Base-by-base conservation (phyloP, 2,888 invertebrate genomes). In the Caenorhabditis afra region DNA sequence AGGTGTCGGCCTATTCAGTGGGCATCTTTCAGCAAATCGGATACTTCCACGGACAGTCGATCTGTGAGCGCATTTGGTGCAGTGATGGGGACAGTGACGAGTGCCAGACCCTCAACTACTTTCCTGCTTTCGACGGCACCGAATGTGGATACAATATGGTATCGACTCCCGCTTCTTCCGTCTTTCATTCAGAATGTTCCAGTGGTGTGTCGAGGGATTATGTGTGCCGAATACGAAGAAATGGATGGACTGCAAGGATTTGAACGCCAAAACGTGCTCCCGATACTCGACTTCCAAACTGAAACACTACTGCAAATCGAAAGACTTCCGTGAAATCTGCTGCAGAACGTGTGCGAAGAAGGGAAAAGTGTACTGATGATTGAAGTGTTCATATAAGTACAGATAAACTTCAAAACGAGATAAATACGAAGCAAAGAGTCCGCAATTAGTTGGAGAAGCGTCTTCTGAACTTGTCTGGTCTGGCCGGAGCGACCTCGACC, bases 121-220 rank as follows among this genome's bases (percentile, higher is more conserved):
- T 89, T 22, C 89, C 89, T 12, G 82, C 87, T 29, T 83, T 89
- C 52, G 89, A 89, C 66, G 89, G 89, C 37, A 89, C 87, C 14
- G 80, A 77, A 41, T 89, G 89, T 59, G 88, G 85, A 11, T 71
- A 79, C 20, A 77, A 81, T 59, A 86, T 82, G 82, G 88, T 85
- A 53, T 18, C 47, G 16, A 47, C n/a, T 47, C 47, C 10, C 47
- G 47, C 1, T 18, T 14, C 10, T 12, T 52, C 35, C 29, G 16
- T 23, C 7, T 39, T 44, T 44, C 44, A 41, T 10, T 29, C 29
- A 29, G 14, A 20, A 41, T 16, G 8, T 83, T 86, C 64, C 71
- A 88, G 88, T 87, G 88, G 88, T 89, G 89, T 53, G 71, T 88
- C 14, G 76, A 83, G 23, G 88, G 88, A 4, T 70, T 65, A 12